Percentiles rank a stretch among this genome's conserved stretches.
Conservation (phyloP, 1,140 invertebrate species). For the Leguminivora glycinivorella region DNA sequence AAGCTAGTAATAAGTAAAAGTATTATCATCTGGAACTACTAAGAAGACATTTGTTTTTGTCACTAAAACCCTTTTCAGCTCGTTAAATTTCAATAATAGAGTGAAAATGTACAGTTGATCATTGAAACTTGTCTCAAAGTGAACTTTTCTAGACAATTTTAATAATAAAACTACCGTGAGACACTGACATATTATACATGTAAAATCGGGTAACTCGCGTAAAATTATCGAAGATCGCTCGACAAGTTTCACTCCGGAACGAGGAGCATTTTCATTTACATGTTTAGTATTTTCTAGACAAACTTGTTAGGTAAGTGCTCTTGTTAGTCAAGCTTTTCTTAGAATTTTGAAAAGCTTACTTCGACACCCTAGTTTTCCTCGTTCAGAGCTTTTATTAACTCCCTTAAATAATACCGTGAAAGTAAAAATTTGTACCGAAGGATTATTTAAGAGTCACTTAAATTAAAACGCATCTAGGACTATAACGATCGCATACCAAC, state of each 20-base stretch:
- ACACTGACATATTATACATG: too few relatives aligned
- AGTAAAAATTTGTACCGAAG: slow-evolving; percentile 9
- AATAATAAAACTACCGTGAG: too few relatives aligned
- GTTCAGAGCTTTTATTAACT: neutral
- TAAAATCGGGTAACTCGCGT: too few relatives aligned
- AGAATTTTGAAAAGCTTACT: neutral
- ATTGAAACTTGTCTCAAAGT: neutral
- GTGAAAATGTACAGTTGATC: too few relatives aligned
- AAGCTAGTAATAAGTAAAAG: too few relatives aligned
- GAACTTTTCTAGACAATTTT: neutral
- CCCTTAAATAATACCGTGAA: neutral
- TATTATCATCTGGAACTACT: too few relatives aligned
- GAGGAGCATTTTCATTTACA: too few relatives aligned
- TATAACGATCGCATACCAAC: neutral
- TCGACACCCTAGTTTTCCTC: neutral
- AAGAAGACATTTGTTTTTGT: too few relatives aligned
- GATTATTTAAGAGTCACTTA: neutral
- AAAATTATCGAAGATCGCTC: too few relatives aligned
- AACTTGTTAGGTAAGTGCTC: neutral
- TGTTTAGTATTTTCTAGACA: neutral
- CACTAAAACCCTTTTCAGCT: too few relatives aligned
- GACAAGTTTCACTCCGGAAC: too few relatives aligned
- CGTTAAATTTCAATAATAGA: too few relatives aligned
- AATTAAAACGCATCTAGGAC: neutral
- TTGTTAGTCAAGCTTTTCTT: neutral